Conservation (phyloP, 2,797 vertebrate genomes). For the Sebastes vulpes region DNA sequence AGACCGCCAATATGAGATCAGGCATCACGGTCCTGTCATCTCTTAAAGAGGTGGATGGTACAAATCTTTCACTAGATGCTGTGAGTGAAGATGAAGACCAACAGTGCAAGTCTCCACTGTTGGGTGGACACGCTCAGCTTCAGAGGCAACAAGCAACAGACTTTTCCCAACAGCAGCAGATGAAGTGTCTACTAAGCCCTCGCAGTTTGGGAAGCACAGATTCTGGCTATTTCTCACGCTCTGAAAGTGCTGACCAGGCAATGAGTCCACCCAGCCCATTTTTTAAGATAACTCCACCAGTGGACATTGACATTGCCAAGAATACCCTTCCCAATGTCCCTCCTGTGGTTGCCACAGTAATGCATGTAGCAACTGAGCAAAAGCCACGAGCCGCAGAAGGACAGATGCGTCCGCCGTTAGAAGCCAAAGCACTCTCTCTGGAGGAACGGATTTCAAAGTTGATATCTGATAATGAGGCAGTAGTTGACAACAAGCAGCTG, state of each 20-base stretch:
- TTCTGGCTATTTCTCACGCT: constrained; percentile 98
- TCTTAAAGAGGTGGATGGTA: constrained; percentile 88
- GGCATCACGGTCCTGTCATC: constrained; percentile 83
- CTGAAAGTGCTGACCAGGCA: constrained; percentile 96
- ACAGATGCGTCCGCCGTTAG: constrained; percentile 93
- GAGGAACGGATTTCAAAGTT: constrained; percentile 98
- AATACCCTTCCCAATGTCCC: constrained; percentile 73
- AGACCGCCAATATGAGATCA: constrained; percentile 79
- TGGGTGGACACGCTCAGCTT: constrained; percentile 91
- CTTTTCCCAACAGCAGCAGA: constrained; percentile 93
- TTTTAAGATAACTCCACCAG: constrained; percentile 88
- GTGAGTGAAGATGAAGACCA: constrained; percentile 88
- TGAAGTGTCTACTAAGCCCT: constrained; percentile 94
- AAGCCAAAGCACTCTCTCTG: constrained; percentile 94
- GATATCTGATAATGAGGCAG: constrained; percentile 98
- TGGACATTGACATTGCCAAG: constrained; percentile 90
- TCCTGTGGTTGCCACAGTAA: constrained; percentile 81
- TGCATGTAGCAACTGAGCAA: constrained; percentile 86
- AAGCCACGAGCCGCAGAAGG: constrained; percentile 83
- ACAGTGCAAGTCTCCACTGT: constrained; percentile 83
- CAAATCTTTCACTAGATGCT: constrained; percentile 83
- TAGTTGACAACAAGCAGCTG: constrained; percentile 97
- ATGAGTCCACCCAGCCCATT: constrained; percentile 96
- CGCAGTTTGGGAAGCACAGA: constrained; percentile 98
- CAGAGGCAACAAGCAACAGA: constrained; percentile 98